Evolutionary conservation across 2,797 vertebrate species (phyloP).

Genomic region (Salmo trutta): DNA sequence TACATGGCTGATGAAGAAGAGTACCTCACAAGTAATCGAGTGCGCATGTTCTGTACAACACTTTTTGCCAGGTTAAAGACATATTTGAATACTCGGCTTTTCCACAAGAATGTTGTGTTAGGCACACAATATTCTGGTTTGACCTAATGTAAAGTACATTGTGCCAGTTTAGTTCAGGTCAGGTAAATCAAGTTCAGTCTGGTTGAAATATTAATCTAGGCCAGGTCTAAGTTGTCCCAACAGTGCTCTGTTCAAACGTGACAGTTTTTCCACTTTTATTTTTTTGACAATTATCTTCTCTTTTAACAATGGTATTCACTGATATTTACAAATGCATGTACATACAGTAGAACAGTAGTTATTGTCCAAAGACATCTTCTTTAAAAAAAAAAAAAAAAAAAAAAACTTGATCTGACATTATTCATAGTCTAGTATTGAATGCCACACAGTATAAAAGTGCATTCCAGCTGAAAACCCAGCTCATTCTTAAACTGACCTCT

Average conservation of each 20-base stretch:
- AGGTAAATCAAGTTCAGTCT: conserved; percentile 20
- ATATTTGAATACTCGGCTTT: not conserved
- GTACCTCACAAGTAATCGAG: not conserved
- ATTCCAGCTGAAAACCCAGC: conserved; percentile 67
- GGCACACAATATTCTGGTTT: not conserved
- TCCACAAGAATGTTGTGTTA: not conserved
- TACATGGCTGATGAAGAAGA: not conserved
- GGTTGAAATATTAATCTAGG: conserved; percentile 13
- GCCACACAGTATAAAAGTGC: conserved; percentile 77
- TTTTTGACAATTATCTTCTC: conserved; percentile 62
- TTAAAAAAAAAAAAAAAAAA: not conserved
- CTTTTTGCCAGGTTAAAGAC: not conserved
- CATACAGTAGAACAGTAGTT: conserved; percentile 70
- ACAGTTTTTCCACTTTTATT: conserved; percentile 24
- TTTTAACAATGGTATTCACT: conserved; percentile 73
- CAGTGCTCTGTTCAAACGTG: conserved; percentile 60
- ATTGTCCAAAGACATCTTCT: conserved; percentile 59
- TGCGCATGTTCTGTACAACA: not conserved
- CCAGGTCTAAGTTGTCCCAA: conserved; percentile 30
- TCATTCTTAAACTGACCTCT: conserved; percentile 63
- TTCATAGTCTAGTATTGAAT: conserved; percentile 69
- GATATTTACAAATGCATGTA: conserved; percentile 78
- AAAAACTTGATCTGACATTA: conserved; percentile 57
- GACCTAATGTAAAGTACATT: conserved; percentile 51
- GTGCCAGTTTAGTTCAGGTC: conserved; percentile 38